Conservation (phyloP, 1,140 invertebrate genomes). For the Achroia grisella region DNA sequence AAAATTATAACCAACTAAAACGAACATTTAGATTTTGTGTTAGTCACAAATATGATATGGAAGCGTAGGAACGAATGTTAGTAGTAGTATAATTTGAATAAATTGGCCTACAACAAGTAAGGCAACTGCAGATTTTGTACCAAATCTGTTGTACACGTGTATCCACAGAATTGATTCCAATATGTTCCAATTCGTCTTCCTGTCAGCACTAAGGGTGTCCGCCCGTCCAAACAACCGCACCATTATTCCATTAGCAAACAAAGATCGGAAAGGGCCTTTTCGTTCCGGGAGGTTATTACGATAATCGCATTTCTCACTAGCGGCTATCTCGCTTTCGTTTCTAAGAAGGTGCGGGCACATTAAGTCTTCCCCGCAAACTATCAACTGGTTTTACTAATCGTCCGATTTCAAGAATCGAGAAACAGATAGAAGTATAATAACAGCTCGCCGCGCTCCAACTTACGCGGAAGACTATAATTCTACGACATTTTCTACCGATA, state of each 20-base stretch:
- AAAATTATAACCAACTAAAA: too few species aligned
- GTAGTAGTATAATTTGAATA: too few species aligned
- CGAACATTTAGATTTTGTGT: too few species aligned
- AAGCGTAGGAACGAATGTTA: too few species aligned
- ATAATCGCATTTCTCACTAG: constrained; percentile 67
- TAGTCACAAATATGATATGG: too few species aligned
- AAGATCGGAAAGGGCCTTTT: constrained; percentile 26
- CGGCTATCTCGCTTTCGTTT: constrained; percentile 63
- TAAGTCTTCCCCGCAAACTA: constrained; percentile 51
- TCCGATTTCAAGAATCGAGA: constrained; percentile 57
- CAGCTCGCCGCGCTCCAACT: not conserved
- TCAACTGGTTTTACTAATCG: constrained; percentile 61
- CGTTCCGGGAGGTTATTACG: constrained; percentile 61
- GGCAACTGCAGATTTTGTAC: too few species aligned
- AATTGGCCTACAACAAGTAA: too few species aligned
- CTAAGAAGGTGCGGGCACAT: constrained; percentile 48
- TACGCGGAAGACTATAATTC: constrained; percentile 11
- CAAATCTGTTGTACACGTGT: too few species aligned
- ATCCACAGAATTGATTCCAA: too few species aligned
- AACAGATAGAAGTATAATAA: constrained; percentile 18
- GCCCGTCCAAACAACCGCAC: too few species aligned
- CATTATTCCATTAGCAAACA: constrained; percentile 4
- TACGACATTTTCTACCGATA: constrained; percentile 3
- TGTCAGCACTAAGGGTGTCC: too few species aligned
- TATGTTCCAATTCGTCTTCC: too few species aligned